A percentile compares a stretch with the other conserved stretches of the same genome.
Conservation (phyloP, 2,113 vertebrate species). For the Pleuronectes platessa region DNA sequence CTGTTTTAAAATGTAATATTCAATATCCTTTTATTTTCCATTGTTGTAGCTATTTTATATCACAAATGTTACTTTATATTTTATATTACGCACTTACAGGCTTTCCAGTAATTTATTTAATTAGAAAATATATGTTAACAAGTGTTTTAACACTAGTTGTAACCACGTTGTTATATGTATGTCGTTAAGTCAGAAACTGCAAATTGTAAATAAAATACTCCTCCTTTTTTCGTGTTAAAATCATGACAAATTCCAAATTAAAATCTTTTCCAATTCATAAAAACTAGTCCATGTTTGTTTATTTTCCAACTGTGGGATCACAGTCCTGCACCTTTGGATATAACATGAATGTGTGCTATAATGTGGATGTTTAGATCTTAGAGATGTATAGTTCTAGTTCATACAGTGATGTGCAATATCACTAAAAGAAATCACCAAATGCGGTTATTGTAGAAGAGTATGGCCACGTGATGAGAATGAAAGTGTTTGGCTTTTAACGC, state of each 20-base stretch:
- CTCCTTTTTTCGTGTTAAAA: background rate
- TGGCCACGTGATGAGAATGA: background rate
- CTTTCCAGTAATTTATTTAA: background rate
- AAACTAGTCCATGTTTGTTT: background rate
- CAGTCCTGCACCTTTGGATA: too few relatives aligned
- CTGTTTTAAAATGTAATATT: background rate
- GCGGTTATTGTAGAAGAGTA: background rate
- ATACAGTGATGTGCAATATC: too few relatives aligned
- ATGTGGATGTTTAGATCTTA: background rate
- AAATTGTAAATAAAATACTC: background rate
- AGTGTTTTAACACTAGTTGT: background rate
- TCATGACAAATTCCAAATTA: background rate
- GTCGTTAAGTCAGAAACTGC: background rate
- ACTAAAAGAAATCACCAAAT: background rate
- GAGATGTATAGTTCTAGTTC: too few relatives aligned
- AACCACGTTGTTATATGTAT: background rate
- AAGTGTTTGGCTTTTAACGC: too few relatives aligned
- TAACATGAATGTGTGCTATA: background rate
- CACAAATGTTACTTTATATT: background rate
- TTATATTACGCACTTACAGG: background rate
- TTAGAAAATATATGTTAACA: background rate
- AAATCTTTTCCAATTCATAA: background rate
- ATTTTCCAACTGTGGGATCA: background rate
- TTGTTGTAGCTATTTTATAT: background rate
- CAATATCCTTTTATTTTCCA: background rate